These are phyloP conservation scores for Desoria tigrina DNA, from an alignment of 2,888 invertebrate genomes.

Conservation along the genomic window DNA sequence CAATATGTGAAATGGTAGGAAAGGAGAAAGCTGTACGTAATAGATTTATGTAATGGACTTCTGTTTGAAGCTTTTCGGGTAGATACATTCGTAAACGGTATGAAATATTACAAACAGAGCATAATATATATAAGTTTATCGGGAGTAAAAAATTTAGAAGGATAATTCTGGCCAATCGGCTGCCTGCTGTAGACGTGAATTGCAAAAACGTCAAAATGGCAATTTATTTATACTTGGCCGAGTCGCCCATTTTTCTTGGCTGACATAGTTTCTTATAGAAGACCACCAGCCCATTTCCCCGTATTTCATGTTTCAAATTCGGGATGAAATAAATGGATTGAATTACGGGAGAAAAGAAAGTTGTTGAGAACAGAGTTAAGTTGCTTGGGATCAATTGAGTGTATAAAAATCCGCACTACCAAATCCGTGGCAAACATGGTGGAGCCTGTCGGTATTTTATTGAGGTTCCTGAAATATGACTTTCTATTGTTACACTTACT, in stretches of 20 bases:
- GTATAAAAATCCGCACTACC: constrained; percentile 18
- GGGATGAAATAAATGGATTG: constrained; percentile 24
- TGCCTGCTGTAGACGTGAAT: constrained; percentile 22
- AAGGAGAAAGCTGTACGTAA: no score
- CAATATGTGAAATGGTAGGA: no score
- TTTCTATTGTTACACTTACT: constrained; percentile 18
- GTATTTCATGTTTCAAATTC: constrained; percentile 13
- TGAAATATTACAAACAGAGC: no score
- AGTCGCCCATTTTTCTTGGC: constrained; percentile 18
- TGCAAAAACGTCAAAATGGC: constrained; percentile 20
- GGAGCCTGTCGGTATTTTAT: constrained; percentile 11
- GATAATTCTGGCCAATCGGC: constrained; percentile 14
- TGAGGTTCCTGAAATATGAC: constrained; percentile 14
- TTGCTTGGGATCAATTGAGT: constrained; percentile 18
- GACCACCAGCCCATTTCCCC: background rate
- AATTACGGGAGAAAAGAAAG: constrained; percentile 15
- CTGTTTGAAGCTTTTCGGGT: no score
- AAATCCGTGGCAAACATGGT: constrained; percentile 1
- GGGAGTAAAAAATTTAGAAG: background rate
- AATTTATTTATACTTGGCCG: constrained; percentile 19
- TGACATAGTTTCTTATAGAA: constrained; percentile 10
- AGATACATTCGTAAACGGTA: no score
- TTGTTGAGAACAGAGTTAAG: constrained; percentile 16
- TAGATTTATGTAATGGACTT: no score
- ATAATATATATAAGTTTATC: no score